These are phyloP conservation scores for Corynorhinus townsendii DNA, from an alignment of 2,113 vertebrate species.

Conservation along the genomic window DNA sequence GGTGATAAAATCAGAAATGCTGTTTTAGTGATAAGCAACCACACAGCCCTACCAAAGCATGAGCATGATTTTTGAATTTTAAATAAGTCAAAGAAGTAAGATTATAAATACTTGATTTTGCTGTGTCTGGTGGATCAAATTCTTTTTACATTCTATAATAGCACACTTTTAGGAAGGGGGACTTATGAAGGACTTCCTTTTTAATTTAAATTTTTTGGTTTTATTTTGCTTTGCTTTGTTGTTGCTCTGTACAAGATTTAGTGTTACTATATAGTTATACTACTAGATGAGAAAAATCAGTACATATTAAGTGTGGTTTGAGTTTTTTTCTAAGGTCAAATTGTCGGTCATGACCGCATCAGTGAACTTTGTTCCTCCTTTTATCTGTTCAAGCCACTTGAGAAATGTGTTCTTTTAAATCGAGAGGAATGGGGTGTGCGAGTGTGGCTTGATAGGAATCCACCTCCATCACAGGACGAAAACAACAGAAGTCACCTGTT, in stretches of 20 bases:
- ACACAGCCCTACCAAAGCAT: background rate
- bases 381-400: background rate
- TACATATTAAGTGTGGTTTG: background rate
- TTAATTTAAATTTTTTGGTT: background rate
- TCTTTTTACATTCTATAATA: background rate
- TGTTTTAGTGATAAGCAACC: background rate
- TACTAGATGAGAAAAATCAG: background rate
- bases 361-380: background rate
- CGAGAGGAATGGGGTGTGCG: background rate
- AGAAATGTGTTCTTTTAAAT: background rate
- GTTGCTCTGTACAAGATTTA: background rate
- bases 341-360: background rate
- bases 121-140: background rate
- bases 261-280: background rate
- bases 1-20: background rate
- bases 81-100: background rate
- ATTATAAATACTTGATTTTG: background rate
- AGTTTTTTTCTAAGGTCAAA: background rate
- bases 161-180: background rate
- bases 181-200: background rate
- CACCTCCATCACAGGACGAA: background rate
- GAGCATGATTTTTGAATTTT: background rate
- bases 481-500: background rate
- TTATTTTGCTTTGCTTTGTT: background rate
- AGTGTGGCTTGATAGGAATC: background rate